A percentile compares a stretch with the other conserved stretches of the same genome.
Conservation (phyloP, 2,113 vertebrate species). For the Amphilophus citrinellus region DNA sequence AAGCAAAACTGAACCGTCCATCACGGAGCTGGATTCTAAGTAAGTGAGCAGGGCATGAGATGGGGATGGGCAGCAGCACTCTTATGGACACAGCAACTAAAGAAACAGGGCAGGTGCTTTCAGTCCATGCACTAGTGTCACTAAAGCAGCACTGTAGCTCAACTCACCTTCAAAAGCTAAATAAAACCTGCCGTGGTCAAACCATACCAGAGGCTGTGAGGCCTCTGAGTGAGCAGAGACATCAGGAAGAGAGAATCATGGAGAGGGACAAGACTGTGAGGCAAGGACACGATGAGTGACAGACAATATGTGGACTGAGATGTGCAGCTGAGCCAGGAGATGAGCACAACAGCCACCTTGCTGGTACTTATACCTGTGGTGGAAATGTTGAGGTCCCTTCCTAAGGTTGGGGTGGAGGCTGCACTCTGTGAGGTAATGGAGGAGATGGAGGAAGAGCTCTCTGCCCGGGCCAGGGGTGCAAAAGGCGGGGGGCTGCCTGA, state of each 20-base stretch:
- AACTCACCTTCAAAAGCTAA: conserved; percentile 99
- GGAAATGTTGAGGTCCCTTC: conserved; percentile 84
- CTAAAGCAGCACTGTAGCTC: conserved; percentile 52
- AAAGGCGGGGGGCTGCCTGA: conserved; percentile 95
- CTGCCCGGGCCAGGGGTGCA: conserved; percentile 94
- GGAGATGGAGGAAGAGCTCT: conserved; percentile 97
- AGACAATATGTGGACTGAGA: conserved; percentile 47
- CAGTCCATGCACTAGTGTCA: conserved; percentile 52
- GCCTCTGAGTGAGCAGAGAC: conserved; percentile 92
- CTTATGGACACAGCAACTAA: conserved; percentile 25
- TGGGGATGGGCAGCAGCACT: conserved; percentile 30
- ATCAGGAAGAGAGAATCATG: conserved; percentile 83
- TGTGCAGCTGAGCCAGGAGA: background rate
- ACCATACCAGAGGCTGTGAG: conserved; percentile 98
- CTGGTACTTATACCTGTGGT: conserved; percentile 72
- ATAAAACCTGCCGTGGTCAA: conserved; percentile 99
- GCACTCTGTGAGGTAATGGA: conserved; percentile 95
- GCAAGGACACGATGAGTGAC: conserved; percentile 84
- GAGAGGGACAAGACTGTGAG: conserved; percentile 79
- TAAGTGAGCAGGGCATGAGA: conserved; percentile 30
- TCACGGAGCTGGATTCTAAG: background rate
- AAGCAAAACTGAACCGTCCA: background rate
- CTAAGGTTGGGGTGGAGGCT: conserved; percentile 96
- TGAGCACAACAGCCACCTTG: background rate
- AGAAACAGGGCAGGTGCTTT: conserved; percentile 21